Evolutionary conservation across 2,113 vertebrate species (phyloP).

Genomic region (Archilochus colubris): DNA sequence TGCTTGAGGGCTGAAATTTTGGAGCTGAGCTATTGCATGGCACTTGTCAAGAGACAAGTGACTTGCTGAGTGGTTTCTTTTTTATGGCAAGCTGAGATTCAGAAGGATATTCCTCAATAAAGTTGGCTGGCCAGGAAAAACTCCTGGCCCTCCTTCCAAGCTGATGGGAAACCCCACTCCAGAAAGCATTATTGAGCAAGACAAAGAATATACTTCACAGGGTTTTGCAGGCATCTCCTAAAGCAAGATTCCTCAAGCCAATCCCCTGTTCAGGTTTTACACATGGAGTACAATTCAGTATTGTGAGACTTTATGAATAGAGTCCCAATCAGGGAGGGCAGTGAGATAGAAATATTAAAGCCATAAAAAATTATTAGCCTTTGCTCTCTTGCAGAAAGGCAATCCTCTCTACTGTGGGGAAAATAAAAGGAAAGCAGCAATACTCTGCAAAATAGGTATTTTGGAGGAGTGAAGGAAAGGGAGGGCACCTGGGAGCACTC

Average conservation of each 20-base stretch:
- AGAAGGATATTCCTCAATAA: not conserved
- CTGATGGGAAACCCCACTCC: not conserved
- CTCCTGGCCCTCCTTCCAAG: not conserved
- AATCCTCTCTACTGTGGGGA: not conserved
- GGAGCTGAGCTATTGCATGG: not conserved
- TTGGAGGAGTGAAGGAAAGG: slow-evolving; percentile 32
- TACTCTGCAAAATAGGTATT: slow-evolving; percentile 54
- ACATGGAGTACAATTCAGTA: not conserved
- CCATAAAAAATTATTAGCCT: not conserved
- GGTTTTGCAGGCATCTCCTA: not conserved
- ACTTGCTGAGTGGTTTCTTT: not conserved
- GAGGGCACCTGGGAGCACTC: slow-evolving; percentile 63
- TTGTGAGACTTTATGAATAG: not conserved
- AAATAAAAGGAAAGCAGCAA: not conserved
- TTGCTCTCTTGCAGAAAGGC: slow-evolving; percentile 7
- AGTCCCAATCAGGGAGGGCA: not conserved
- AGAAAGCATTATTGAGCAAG: not conserved
- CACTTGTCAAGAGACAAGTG: not conserved
- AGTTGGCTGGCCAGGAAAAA: not conserved
- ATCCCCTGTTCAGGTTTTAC: not conserved
- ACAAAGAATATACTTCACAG: not conserved
- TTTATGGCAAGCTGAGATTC: not conserved
- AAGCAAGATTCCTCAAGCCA: not conserved
- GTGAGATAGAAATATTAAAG: not conserved
- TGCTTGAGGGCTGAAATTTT: slow-evolving; percentile 33